Base-by-base conservation (phyloP, 2,888 invertebrate species). In the Sthenelais limicola region DNA sequence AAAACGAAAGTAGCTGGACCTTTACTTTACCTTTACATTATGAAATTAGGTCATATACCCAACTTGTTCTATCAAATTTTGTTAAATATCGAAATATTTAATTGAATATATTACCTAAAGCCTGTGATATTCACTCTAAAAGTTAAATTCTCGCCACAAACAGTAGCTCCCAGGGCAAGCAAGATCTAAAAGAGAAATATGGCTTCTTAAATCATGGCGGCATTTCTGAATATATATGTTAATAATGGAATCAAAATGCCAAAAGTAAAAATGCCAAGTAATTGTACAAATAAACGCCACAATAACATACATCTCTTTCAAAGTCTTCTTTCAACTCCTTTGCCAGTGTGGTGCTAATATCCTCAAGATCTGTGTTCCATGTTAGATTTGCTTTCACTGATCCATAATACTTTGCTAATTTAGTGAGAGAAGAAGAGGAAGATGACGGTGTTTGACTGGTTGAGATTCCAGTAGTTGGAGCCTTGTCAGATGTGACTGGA, bases 381-480 rank as follows among this genome's bases (percentile, higher is more conserved):
- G 62, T 62, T 15, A 62, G 26, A n/a, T 62, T 62, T 21, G 62
- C 62, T 24, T 62, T 62, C 35, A 62, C 12, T 28, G 24, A n/a
- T n/a, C 62, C 62, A 35, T 21, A 12, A 26, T 62, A 62, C 18
- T 9, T n/a, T n/a, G n/a, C n/a, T n/a, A n/a, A n/a, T n/a, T n/a
- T n/a, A n/a, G n/a, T n/a, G n/a, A n/a, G n/a, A n/a, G n/a, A n/a
- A n/a, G n/a, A n/a, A n/a, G n/a, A n/a, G n/a, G n/a, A n/a, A n/a
- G n/a, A n/a, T n/a, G n/a, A n/a, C n/a, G n/a, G n/a, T n/a, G n/a
- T n/a, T n/a, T n/a, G n/a, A n/a, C n/a, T n/a, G n/a, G n/a, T n/a
- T n/a, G n/a, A n/a, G n/a, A n/a, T n/a, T n/a, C n/a, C n/a, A n/a
- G n/a, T n/a, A n/a, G n/a, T n/a, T n/a, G n/a, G n/a, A n/a, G 43